Evolutionary conservation across 2,888 invertebrate species (phyloP), one percentile per base, ranked within the genome.

Genomic region (Himalopsyche kuldschensis): DNA sequence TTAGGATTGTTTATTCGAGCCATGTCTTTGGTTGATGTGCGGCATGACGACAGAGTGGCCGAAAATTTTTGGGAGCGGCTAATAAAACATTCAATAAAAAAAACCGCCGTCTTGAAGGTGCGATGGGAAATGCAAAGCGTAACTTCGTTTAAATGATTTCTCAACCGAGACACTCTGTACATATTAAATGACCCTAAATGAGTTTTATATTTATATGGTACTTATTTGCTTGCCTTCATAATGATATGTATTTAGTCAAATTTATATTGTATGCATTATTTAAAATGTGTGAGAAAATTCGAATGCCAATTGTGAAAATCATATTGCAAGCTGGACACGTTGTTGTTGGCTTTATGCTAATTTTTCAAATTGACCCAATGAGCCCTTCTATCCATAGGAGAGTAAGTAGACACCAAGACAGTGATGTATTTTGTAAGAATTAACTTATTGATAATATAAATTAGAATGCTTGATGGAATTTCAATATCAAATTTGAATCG

Each of bases 31-130:
- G 48, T 78, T 82, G 69, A 69, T 82, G 82, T 78, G 20, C 82
- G 24, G 82, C 41, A 69, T 78, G 79, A 82, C 82, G 35, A 79
- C 87, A 83, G 87, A 85, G 84, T 84, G 69, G 83, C 84, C 85
- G 69, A 81, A 82, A 81, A 75, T 76, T 81, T 82, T 83, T 85
- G 84, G 82, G 86, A 86, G 85, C 87, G 87, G 85, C 84, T 81
- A 83, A 85, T 84, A 84, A 78, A 84, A 27, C 69, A 69, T 69
- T 69, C 69, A 85, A 80, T 80, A 80, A 82, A 83, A 85, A 79
- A 79, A 85, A 86, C n/a, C 84, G 82, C 78, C 80, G 46, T 75
- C 46, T 47, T 32, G 35, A 69, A 69, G 69, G 69, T 24, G 27
- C 76, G 81, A 84, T 82, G 85, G 85, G 84, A 85, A 85, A 84